phyloP scores from a whole-genome alignment of 2,113 vertebrate species.

The Chaetodon trifascialis region DNA sequence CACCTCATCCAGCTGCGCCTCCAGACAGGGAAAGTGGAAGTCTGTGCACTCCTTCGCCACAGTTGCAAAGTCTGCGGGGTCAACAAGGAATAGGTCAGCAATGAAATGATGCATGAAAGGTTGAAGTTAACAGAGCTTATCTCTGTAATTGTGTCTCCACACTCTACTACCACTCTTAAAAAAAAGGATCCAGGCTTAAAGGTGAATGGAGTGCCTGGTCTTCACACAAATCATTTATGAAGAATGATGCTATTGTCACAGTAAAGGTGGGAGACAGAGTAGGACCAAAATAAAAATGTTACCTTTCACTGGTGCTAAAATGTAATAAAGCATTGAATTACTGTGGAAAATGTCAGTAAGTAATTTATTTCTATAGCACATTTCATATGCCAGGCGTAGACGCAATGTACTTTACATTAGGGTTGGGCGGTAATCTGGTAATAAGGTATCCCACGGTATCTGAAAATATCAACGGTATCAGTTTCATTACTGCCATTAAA shows the following conservation, averaged over 20 bases:
- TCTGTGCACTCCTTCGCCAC: constrained; percentile 97
- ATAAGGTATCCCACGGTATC: too few relatives aligned
- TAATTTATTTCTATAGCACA: too few relatives aligned
- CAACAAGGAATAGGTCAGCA: neutral
- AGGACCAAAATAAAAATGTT: neutral
- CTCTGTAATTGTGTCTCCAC: neutral
- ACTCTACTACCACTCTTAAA: neutral
- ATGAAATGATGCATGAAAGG: constrained; percentile 10
- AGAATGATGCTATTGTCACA: neutral
- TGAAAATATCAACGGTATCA: too few relatives aligned
- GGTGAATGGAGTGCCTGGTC: neutral
- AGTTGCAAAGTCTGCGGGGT: constrained; percentile 91
- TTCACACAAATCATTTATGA: neutral
- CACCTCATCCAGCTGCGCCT: constrained; percentile 93
- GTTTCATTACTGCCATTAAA: too few relatives aligned
- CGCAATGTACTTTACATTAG: too few relatives aligned
- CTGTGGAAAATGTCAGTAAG: neutral
- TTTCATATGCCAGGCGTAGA: too few relatives aligned
- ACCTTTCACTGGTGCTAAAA: neutral
- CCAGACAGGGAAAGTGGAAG: constrained; percentile 94
- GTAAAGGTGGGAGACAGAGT: neutral
- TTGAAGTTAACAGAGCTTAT: neutral
- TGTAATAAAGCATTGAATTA: neutral
- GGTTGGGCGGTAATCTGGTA: too few relatives aligned
- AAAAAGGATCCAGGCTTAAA: neutral